Percentiles rank a stretch among this genome's conserved stretches.
Evolutionary conservation across 2,888 invertebrate genomes (phyloP).

Genomic region (Campopleginae sp.): DNA sequence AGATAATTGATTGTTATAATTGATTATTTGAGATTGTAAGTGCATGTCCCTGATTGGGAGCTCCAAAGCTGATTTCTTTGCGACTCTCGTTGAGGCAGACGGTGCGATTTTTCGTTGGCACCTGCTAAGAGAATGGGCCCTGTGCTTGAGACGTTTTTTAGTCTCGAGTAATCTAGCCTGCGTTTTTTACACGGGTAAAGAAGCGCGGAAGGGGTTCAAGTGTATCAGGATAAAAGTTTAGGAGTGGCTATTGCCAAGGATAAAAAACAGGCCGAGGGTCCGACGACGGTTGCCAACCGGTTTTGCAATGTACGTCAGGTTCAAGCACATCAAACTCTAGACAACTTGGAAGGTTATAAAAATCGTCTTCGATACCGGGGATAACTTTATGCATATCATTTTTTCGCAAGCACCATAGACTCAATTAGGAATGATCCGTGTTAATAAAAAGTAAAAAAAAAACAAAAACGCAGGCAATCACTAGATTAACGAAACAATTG

Average conservation of each 20-base stretch:
- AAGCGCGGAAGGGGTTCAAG: not conserved
- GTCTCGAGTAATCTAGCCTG: constrained; percentile 59
- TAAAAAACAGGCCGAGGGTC: constrained; percentile 66
- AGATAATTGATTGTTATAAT: not conserved
- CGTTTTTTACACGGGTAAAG: constrained; percentile 23
- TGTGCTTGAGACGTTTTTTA: constrained; percentile 72
- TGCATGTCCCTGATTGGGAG: not conserved
- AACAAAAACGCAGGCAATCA: too few relatives aligned
- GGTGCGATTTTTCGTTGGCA: constrained; percentile 70
- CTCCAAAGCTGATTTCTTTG: not conserved
- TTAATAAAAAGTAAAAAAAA: too few relatives aligned
- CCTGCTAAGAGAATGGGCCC: constrained; percentile 81
- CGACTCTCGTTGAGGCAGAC: not conserved
- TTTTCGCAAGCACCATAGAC: not conserved
- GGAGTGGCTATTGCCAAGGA: constrained; percentile 67
- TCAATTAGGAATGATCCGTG: too few relatives aligned
- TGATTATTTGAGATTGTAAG: not conserved
- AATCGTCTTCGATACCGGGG: not conserved
- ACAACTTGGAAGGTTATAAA: not conserved
- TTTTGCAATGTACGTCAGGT: constrained; percentile 10
- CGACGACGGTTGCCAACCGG: constrained; percentile 44
- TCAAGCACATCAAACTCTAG: not conserved
- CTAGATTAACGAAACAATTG: not conserved
- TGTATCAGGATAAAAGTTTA: not conserved
- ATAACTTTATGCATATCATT: not conserved